Evolutionary conservation across 1,140 invertebrate genomes (phyloP).

Genomic region (Mercenaria mercenaria): DNA sequence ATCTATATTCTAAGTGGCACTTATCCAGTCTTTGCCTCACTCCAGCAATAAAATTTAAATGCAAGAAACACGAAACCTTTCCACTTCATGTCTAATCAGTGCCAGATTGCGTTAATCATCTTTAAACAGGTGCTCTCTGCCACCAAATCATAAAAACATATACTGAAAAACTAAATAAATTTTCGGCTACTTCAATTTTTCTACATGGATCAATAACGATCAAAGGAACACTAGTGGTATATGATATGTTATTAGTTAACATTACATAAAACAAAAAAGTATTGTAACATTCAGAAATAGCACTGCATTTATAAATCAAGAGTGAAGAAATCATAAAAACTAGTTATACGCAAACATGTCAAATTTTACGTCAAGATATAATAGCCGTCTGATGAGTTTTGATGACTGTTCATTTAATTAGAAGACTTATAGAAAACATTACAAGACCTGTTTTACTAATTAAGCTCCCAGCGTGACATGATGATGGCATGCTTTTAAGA

Average conservation of each 20-base stretch:
- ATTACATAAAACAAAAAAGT: too few relatives aligned
- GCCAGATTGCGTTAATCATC: slow-evolving; percentile 41
- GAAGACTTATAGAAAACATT: slow-evolving; percentile 1
- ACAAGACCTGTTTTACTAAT: slow-evolving; percentile 21
- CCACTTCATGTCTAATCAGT: slow-evolving; percentile 34
- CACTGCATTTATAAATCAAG: too few relatives aligned
- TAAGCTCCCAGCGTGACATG: slow-evolving; percentile 5
- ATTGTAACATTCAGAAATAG: too few relatives aligned
- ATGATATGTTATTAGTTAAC: too few relatives aligned
- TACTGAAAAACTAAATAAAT: slow-evolving; percentile 3
- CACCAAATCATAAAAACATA: background rate
- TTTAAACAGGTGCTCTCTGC: slow-evolving; percentile 42
- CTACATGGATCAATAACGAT: too few relatives aligned
- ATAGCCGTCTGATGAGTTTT: background rate
- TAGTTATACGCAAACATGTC: background rate
- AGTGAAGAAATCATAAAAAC: background rate
- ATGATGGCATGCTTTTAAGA: slow-evolving; percentile 29
- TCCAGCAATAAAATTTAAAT: slow-evolving; percentile 46
- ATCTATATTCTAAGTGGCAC: slow-evolving; percentile 30
- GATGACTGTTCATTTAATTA: slow-evolving; percentile 24
- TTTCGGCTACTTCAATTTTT: background rate
- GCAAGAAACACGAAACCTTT: background rate
- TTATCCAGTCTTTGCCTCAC: slow-evolving; percentile 32
- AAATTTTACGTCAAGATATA: background rate
- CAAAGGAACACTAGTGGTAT: too few relatives aligned